Percentiles rank a stretch among this genome's conserved stretches.
phyloP scores from a whole-genome alignment of 2,797 vertebrate genomes.

The Cirrhinus mrigala region DNA sequence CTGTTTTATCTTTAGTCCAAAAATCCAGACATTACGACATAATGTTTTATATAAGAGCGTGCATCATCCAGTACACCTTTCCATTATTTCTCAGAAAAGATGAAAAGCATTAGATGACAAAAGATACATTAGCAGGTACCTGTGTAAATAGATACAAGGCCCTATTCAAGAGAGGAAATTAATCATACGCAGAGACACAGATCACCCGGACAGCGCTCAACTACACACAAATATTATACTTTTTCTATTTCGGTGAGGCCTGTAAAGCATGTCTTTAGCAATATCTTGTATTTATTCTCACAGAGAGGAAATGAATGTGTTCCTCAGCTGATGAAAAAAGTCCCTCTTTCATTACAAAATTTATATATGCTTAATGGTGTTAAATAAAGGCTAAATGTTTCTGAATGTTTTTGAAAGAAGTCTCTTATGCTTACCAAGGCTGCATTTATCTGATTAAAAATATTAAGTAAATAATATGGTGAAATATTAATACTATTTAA shows the following conservation, averaged over 20 bases:
- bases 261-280: slow-evolving; percentile 16
- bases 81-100: slow-evolving; percentile 62
- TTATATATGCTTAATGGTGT: neutral
- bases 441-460: too few species aligned
- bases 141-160: slow-evolving; percentile 15
- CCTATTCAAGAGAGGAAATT: slow-evolving; percentile 28
- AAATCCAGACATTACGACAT: slow-evolving; percentile 10
- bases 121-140: slow-evolving; percentile 55
- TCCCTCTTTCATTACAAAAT: neutral
- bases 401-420: neutral
- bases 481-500: neutral
- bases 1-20: neutral
- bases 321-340: neutral
- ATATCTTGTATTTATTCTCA: neutral
- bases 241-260: neutral
- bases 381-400: neutral
- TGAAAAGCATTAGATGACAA: slow-evolving; percentile 52
- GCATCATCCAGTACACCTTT: slow-evolving; percentile 57
- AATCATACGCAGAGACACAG: slow-evolving; percentile 29
- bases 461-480: neutral
- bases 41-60: slow-evolving; percentile 23
- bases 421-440: neutral
- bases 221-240: neutral
- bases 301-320: neutral
- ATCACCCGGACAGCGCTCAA: slow-evolving; percentile 6